These are phyloP conservation scores for Lacerta bilineata DNA, from an alignment of 2,797 vertebrate species.

Conservation along the genomic window DNA sequence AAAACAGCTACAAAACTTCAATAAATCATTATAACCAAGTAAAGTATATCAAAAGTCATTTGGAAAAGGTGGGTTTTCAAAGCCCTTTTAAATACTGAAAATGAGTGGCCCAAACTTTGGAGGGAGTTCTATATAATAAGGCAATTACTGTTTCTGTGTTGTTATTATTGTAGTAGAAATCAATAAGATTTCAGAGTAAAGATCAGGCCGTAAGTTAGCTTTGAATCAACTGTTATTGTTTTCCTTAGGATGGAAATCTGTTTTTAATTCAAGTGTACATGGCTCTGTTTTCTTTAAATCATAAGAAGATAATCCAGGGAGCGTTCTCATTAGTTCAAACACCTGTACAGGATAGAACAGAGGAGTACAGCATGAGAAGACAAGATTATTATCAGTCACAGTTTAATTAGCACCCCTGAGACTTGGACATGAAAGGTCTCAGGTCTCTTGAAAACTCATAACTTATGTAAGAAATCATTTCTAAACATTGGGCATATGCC, in stretches of 20 bases:
- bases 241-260: not conserved
- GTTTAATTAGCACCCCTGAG: slow-evolving; percentile 68
- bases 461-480: slow-evolving; percentile 60
- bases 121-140: too few species aligned
- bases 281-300: not conserved
- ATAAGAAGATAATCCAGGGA: not conserved
- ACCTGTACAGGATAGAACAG: slow-evolving; percentile 14
- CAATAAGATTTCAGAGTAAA: not conserved
- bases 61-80: too few species aligned
- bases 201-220: not conserved
- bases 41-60: too few species aligned
- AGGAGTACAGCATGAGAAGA: slow-evolving; percentile 24
- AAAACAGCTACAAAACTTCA: too few species aligned
- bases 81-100: too few species aligned
- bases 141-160: too few species aligned
- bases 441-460: slow-evolving; percentile 18
- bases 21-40: too few species aligned
- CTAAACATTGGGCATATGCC: slow-evolving; percentile 22
- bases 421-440: slow-evolving; percentile 17
- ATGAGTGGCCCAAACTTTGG: too few species aligned
- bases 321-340: not conserved
- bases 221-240: not conserved
- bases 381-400: slow-evolving; percentile 48
- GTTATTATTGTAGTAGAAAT: not conserved
- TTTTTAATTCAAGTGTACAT: slow-evolving; percentile 8